Evolutionary conservation across 2,888 invertebrate species (phyloP), one percentile per base, ranked within the genome.

Genomic region (Nebria salina): DNA sequence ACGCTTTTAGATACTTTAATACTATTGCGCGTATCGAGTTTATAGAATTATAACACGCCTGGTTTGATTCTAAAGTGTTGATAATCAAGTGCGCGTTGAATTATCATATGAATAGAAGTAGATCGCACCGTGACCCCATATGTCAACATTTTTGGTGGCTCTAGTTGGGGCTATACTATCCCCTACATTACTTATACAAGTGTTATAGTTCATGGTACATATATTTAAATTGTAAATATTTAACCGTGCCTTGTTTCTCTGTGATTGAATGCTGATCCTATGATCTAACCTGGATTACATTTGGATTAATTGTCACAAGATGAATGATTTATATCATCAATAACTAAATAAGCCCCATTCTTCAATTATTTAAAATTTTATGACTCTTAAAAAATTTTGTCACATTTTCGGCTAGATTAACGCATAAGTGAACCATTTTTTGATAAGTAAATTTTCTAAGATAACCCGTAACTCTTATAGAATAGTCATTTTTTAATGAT

Each of bases 31-130:
- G 83, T 83, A 84, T 85, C 84, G 84, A 84, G 84, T 86, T 87
- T 87, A 87, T 86, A 84, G 86, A 87, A 87, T 88, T 87, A 87
- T 85, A 20, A 88, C 87, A 87, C 88, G 87, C 86, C 86, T 86
- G 86, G 87, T 86, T 86, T 87, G 86, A 85, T 86, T 85, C 86
- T 86, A 85, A 86, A 86, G 87, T 87, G 87, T 87, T 87, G 87
- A 87, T 87, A 87, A 87, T 87, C 87, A 87, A 86, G 84, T 84
- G 86, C 84, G 84, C 86, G 34, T 9, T 25, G 20, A n/a, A 87
- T 87, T 87, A 87, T 86, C 86, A 87, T 87, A 83, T 86, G 86
- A 87, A 86, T 87, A 84, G 86, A 83, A 83, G 83, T 79, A n/a
- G n/a, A 9, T 72, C 68, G 20, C 9, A 84, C 84, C 82, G 82